These are phyloP conservation scores for Chalcis sispes DNA, from an alignment of 2,888 invertebrate species.

Conservation along the genomic window DNA sequence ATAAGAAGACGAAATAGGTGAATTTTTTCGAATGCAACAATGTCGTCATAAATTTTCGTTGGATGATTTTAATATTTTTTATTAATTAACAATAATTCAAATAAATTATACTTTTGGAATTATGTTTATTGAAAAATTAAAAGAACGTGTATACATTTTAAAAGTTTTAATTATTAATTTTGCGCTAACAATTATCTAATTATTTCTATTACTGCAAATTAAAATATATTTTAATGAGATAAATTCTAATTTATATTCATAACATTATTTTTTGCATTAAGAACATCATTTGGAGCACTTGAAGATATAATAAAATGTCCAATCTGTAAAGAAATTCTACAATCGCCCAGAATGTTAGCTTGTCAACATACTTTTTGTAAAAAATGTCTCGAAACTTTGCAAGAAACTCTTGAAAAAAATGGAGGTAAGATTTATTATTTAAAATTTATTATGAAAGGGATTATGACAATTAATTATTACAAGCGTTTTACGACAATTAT, in stretches of 20 bases:
- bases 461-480: no score
- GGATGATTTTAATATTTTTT: no score
- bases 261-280: not conserved
- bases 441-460: not conserved
- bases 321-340: conserved; percentile 79
- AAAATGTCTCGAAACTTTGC: conserved; percentile 78
- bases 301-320: conserved; percentile 81
- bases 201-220: no score
- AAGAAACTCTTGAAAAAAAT: conserved; percentile 61
- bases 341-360: conserved; percentile 80
- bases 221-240: no score
- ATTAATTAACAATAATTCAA: not conserved
- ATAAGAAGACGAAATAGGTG: not conserved
- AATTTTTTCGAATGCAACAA: no score
- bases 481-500: no score
- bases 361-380: conserved; percentile 84
- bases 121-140: not conserved
- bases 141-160: no score
- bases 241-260: no score
- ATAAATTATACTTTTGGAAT: not conserved
- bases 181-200: no score
- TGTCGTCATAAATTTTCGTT: no score
- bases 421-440: conserved; percentile 66
- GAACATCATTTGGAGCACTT: conserved; percentile 76
- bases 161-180: no score